Evolutionary conservation across 2,113 vertebrate species (phyloP), one percentile per base, ranked within the genome.

Genomic region (Columbina picui): DNA sequence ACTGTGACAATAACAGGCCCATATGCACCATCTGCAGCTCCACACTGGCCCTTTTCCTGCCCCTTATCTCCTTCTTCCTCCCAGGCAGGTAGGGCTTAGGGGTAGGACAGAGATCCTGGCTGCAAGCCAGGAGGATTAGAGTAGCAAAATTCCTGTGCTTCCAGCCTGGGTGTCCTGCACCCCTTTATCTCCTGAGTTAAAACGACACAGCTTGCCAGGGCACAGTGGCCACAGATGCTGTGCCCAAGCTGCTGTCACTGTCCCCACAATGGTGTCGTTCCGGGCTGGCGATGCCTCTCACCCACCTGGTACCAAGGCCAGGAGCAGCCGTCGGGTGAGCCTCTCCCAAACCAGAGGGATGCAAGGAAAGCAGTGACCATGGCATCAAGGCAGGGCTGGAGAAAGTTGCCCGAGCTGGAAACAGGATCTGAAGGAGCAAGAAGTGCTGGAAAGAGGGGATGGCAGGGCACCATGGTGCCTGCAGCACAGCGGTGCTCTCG

Each of bases 221-320:
- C 38, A 41, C 19, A 21, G 20, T 7, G 26, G 43, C 49, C 34
- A 12, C 0, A 11, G 50, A 43, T 71, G 43, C 36, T 75, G 52
- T 84, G 59, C 36, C 43, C 45, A 17, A 0, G 4, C 60, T 81
- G 76, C 43, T 7, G 1, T 34, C 34, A 29, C 32, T 1, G 2
- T 59, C 43, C 22, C 41, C 27, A 4, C 26, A 71, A 26, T 0
- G 0, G 26, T 12, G 25, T 34, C 3, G 13, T 43, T 81, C 64
- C 23, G 30, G 60, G 32, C 12, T 67, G 47, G 32, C 0, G 1
- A 59, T 55, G 23, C 16, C 20, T 71, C 45, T n/a, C 16, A 50
- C 1, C 22, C 0, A 1, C 20, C 12, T 2, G 4, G 47, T 29
- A 45, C 56, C 16, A 9, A 56, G 12, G 26, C 30, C 2, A 4